Evolutionary conservation across 2,888 invertebrate species (phyloP).

Genomic region (Anthoptus insignis): DNA sequence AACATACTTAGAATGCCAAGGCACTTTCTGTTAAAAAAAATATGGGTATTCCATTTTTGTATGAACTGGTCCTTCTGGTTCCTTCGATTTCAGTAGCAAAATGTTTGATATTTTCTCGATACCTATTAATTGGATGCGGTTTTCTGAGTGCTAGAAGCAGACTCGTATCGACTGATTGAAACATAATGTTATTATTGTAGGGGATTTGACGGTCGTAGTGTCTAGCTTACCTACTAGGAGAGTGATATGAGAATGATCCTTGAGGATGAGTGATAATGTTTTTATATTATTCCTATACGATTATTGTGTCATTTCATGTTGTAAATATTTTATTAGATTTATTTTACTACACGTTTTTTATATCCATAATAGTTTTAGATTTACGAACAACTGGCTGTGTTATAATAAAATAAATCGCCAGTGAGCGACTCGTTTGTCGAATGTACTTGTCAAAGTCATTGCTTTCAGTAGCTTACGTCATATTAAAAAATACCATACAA

Average conservation of each 20-base stretch:
- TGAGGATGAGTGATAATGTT: too few species aligned
- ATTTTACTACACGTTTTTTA: not conserved
- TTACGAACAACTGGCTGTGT: constrained; percentile 35
- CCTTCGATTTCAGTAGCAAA: constrained; percentile 4
- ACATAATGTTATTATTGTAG: constrained; percentile 18
- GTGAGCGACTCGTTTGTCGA: constrained; percentile 54
- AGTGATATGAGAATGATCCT: too few species aligned
- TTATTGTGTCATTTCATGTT: too few species aligned
- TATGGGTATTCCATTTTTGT: not conserved
- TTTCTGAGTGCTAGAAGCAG: constrained; percentile 23
- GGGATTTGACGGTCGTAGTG: not conserved
- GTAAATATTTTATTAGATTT: too few species aligned
- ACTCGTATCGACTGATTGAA: constrained; percentile 25
- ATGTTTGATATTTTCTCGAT: constrained; percentile 52
- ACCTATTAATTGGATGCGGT: constrained; percentile 44
- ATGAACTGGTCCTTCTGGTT: not conserved
- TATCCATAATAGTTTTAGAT: not conserved
- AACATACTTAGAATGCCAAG: too few species aligned
- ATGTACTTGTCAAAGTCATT: constrained; percentile 54
- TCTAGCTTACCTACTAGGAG: too few species aligned
- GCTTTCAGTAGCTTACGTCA: constrained; percentile 24
- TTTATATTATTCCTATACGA: too few species aligned
- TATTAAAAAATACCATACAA: not conserved
- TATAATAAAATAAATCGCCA: constrained; percentile 54
- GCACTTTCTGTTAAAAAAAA: too few species aligned